Percentiles rank a stretch among this genome's conserved stretches.
phyloP scores from a whole-genome alignment of 30 jellyfish, hydroid and myxozoan genomes.

The Aurelia aurita complex sp. Pacific region DNA sequence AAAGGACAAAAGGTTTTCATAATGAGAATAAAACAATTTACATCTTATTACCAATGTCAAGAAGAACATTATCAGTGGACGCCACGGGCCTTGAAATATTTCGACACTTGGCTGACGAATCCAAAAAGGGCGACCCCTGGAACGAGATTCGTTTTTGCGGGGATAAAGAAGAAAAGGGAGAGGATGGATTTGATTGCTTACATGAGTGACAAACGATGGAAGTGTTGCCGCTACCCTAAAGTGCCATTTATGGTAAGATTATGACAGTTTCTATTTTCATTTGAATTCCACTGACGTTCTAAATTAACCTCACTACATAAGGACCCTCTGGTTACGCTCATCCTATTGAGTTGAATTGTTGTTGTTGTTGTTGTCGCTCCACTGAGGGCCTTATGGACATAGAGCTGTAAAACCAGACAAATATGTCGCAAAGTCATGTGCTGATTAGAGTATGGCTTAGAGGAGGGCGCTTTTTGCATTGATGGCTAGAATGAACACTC shows the following conservation, averaged over 20 bases:
- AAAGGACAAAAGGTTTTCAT: not conserved
- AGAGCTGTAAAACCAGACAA: too few species aligned
- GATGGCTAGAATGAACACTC: too few species aligned
- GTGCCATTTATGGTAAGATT: constrained; percentile 6
- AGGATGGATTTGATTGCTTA: constrained; percentile 25
- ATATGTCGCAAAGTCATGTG: too few species aligned
- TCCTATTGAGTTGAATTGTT: too few species aligned
- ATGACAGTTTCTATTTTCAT: not conserved
- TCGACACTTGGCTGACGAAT: not conserved
- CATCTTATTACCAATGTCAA: not conserved
- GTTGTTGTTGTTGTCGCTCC: too few species aligned
- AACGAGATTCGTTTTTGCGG: constrained; percentile 43
- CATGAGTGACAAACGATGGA: constrained; percentile 28
- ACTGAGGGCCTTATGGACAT: too few species aligned
- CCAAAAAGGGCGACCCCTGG: constrained; percentile 28
- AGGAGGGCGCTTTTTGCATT: too few species aligned
- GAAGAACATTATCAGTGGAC: not conserved
- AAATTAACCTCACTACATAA: too few species aligned
- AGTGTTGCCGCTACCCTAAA: not conserved
- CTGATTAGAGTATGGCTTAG: too few species aligned
- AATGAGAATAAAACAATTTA: not conserved
- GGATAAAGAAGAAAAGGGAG: constrained; percentile 32
- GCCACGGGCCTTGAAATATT: not conserved
- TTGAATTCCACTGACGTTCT: too few species aligned
- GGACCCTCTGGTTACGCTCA: too few species aligned